These are phyloP conservation scores for Athene cunicularia DNA, from an alignment of 2,113 vertebrate species.

Conservation along the genomic window DNA sequence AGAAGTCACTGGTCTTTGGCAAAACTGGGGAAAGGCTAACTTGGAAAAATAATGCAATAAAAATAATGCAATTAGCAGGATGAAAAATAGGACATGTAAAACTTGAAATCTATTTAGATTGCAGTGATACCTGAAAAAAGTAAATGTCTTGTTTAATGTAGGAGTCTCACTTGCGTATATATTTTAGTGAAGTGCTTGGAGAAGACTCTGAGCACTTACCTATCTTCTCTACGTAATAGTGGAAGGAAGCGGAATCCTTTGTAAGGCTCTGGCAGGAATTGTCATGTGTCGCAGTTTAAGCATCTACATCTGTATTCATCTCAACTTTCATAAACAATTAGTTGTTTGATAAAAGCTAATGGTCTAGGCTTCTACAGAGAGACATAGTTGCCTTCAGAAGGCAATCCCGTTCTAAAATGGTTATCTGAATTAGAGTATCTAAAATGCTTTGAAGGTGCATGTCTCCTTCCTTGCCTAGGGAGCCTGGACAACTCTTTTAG, in stretches of 20 bases:
- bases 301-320: not conserved
- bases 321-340: not conserved
- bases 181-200: not conserved
- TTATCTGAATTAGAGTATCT: not conserved
- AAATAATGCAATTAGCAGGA: not conserved
- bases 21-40: not conserved
- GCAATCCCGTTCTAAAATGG: not conserved
- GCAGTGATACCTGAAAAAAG: accelerated
- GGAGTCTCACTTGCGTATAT: not conserved
- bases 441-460: not conserved
- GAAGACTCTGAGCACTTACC: not conserved
- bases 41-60: not conserved
- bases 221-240: not conserved
- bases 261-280: not conserved
- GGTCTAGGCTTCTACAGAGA: not conserved
- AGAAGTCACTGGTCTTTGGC: not conserved
- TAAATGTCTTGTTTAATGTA: not conserved
- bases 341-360: not conserved
- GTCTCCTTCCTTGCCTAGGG: not conserved
- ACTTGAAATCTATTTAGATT: not conserved
- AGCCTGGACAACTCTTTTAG: not conserved
- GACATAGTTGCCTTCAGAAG: not conserved
- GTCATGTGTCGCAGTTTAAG: not conserved
- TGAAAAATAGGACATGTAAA: not conserved
- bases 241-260: not conserved